These are phyloP conservation scores for Taurulus bubalis DNA, from an alignment of 2,113 vertebrate species.

Conservation along the genomic window DNA sequence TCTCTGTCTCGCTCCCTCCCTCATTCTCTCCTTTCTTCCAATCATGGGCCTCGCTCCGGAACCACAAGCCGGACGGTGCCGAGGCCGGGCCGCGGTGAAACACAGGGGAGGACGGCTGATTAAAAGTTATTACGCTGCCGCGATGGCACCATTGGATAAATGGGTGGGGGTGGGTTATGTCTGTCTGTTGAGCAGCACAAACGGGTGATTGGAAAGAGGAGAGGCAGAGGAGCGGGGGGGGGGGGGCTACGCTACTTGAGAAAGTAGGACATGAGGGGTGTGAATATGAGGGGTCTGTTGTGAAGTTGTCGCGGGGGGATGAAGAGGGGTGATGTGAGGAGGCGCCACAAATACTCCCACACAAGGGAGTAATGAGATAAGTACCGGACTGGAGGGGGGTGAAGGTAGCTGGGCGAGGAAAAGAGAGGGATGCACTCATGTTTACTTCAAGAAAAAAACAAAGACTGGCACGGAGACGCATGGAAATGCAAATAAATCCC, in stretches of 20 bases:
- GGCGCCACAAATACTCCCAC: slow-evolving; percentile 47
- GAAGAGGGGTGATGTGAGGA: slow-evolving; percentile 27
- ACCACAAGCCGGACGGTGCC: slow-evolving; percentile 24
- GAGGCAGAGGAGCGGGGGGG: slow-evolving; percentile 10
- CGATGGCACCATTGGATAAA: slow-evolving; percentile 55
- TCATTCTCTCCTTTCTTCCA: slow-evolving; percentile 55
- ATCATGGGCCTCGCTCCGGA: slow-evolving; percentile 55
- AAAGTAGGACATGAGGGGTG: slow-evolving; percentile 49
- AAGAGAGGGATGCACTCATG: slow-evolving; percentile 57
- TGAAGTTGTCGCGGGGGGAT: slow-evolving; percentile 21
- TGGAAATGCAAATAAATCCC: slow-evolving; percentile 66
- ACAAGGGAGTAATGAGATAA: slow-evolving; percentile 56
- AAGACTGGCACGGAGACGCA: slow-evolving; percentile 41
- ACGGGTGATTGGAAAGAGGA: slow-evolving; percentile 37
- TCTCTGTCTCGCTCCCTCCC: slow-evolving; percentile 16
- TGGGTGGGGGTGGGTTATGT: background rate
- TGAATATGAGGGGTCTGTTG: slow-evolving; percentile 41
- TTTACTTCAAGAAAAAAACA: slow-evolving; percentile 81
- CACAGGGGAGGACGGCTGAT: slow-evolving; percentile 61
- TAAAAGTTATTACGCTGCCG: slow-evolving; percentile 73
- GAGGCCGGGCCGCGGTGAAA: slow-evolving; percentile 75
- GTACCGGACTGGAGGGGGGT: slow-evolving; percentile 13
- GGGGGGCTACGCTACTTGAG: slow-evolving; percentile 31
- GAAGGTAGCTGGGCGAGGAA: slow-evolving; percentile 13
- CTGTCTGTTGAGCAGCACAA: slow-evolving; percentile 32